Evolutionary conservation across 2,888 invertebrate species (phyloP).

Genomic region (Parthenolecanium corni): DNA sequence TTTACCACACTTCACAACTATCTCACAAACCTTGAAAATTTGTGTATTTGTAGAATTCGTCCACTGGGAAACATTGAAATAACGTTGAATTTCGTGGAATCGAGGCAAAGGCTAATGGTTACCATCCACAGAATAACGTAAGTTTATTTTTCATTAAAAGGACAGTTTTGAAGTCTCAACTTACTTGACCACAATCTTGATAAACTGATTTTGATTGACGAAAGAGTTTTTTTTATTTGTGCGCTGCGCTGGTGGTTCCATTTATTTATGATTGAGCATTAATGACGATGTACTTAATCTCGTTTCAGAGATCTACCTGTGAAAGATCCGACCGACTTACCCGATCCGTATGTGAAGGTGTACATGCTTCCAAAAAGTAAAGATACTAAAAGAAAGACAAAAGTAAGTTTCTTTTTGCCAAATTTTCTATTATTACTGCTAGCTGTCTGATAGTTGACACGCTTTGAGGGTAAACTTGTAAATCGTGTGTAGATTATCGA

Average conservation of each 20-base stretch:
- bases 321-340: constrained; percentile 69
- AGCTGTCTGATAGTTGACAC: too few relatives aligned
- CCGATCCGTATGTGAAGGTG: constrained; percentile 81
- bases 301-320: constrained; percentile 58
- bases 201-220: too few relatives aligned
- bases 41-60: constrained; percentile 1
- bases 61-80: constrained; percentile 64
- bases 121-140: constrained; percentile 84
- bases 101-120: constrained; percentile 67
- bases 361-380: constrained; percentile 73
- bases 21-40: too few relatives aligned
- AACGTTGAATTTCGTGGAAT: constrained; percentile 71
- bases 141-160: constrained; percentile 39
- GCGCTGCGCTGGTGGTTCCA: too few relatives aligned
- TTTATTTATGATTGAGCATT: too few relatives aligned
- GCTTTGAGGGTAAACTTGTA: too few relatives aligned
- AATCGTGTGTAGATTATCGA: too few relatives aligned
- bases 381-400: constrained; percentile 57
- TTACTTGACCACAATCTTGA: too few relatives aligned
- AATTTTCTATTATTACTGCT: not conserved
- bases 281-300: too few relatives aligned
- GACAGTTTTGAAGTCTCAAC: not conserved
- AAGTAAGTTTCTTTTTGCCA: constrained; percentile 24
- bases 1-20: too few relatives aligned
- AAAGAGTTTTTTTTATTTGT: too few relatives aligned